These are phyloP conservation scores for Crocuta crocuta DNA, from an alignment of 2,113 vertebrate species.

Conservation along the genomic window DNA sequence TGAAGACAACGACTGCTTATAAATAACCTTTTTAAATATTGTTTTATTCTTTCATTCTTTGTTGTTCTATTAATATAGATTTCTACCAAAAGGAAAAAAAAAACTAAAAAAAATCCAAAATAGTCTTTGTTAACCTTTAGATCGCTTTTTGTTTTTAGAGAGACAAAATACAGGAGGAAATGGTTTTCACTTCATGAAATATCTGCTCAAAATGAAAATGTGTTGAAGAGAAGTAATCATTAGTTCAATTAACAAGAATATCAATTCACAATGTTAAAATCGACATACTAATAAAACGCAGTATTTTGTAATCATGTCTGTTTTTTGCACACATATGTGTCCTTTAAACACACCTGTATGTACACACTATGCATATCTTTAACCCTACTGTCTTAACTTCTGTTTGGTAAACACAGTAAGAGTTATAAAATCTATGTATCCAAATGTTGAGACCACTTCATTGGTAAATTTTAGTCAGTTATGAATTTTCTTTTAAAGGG, in stretches of 20 bases:
- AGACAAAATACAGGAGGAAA: constrained; percentile 77
- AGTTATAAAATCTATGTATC: background rate
- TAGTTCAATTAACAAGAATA: constrained; percentile 75
- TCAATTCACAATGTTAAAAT: constrained; percentile 78
- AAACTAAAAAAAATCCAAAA: constrained; percentile 66
- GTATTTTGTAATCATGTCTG: constrained; percentile 13
- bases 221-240: constrained; percentile 64
- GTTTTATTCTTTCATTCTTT: constrained; percentile 82
- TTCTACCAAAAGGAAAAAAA: constrained; percentile 57
- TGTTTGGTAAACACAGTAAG: background rate
- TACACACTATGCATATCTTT: background rate
- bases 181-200: constrained; percentile 67
- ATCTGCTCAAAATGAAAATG: constrained; percentile 76
- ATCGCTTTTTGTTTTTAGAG: constrained; percentile 75
- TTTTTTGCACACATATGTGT: background rate
- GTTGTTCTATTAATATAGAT: constrained; percentile 68
- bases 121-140: constrained; percentile 79
- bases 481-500: constrained; percentile 5
- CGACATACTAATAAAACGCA: constrained; percentile 65
- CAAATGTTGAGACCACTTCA: background rate
- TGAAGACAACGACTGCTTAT: constrained; percentile 36
- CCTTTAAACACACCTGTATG: background rate
- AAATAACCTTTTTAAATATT: constrained; percentile 76
- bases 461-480: background rate
- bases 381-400: background rate